Base-by-base conservation (phyloP, 2,113 vertebrate species). In the Mormoops blainvillei region DNA sequence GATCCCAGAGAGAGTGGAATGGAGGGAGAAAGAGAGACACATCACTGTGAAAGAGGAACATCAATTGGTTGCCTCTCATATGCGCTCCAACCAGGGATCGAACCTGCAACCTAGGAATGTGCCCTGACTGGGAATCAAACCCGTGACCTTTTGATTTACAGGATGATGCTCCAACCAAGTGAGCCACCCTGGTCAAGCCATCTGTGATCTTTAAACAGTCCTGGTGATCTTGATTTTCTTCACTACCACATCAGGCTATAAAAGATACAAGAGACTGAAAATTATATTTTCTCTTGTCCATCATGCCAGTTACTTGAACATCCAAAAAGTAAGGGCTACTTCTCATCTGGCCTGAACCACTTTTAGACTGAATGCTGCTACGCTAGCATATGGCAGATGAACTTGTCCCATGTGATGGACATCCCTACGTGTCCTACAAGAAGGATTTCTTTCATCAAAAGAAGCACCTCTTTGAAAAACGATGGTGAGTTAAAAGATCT, bases 301-400 rank as follows among this genome's bases (percentile, higher is more conserved):
- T 65, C 68, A 26, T 11, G 38, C 31, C 36, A 81, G 20, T 85
- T 50, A 61, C 45, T 68, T 41, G 48, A 45, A 48, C 22, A 74
- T 31, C 43, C 56, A 48, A 80, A 70, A 76, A 45, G 16, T 9
- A 38, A 65, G 31, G 26, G 20, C 54, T 89, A 15, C n/a, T 36
- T 36, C 48, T 54, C 22, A n/a, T 70, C 56, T 45, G 33, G 38
- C 36, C 48, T 12, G 43, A 88, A 58, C 19, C 13, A 31, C 71
- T 70, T 61, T 41, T 15, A 16, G 18, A 38, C 1, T 3, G 28
- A 85, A 68, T 31, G 6, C 28, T 16, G 4, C 36, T 74, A 4
- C 22, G 1, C 43, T n/a, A 26, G 22, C 0, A 0, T 10, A 15
- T 19, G 18, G 24, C 16, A 10, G 5, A 12, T 26, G 11, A 11